Evolutionary conservation across 64 coral and sea anemone species (phyloP).

Genomic region (Montipora capricornis): DNA sequence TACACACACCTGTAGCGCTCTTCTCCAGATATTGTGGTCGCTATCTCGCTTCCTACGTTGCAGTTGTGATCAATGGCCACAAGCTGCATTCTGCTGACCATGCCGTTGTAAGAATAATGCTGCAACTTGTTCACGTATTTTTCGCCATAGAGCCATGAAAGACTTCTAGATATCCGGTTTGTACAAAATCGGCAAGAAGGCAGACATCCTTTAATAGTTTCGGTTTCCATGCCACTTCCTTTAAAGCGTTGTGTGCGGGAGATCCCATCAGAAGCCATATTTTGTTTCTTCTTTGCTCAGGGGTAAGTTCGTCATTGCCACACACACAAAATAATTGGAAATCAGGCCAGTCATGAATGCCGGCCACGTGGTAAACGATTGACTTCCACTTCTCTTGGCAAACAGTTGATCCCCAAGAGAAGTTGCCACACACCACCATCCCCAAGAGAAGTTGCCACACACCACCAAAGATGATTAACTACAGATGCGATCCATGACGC

Average conservation of each 20-base stretch:
- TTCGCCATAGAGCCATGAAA: slow-evolving; percentile 23
- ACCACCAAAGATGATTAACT: slow-evolving; percentile 24
- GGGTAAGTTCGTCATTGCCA: no score
- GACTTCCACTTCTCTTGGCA: slow-evolving; percentile 7
- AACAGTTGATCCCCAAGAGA: no score
- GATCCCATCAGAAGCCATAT: slow-evolving; percentile 18
- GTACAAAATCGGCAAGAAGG: slow-evolving; percentile 13
- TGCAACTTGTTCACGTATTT: slow-evolving; percentile 28
- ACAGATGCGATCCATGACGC: background rate
- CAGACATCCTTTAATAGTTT: slow-evolving; percentile 20
- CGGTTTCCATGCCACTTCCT: background rate
- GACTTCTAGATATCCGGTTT: slow-evolving; percentile 42
- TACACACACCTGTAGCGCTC: slow-evolving; percentile 19
- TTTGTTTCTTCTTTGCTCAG: background rate
- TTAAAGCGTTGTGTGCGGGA: no score
- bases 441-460: background rate
- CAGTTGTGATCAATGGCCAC: slow-evolving; percentile 25
- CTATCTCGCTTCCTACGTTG: background rate
- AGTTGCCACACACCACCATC: slow-evolving; percentile 5
- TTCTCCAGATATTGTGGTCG: slow-evolving; percentile 24
- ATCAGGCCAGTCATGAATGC: no score
- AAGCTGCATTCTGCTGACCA: slow-evolving; percentile 56
- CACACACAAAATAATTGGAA: no score
- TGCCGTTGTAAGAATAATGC: slow-evolving; percentile 65
- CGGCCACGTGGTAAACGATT: no score